Base-by-base conservation (phyloP, 2,113 vertebrate species). In the Hyperopisus bebe region DNA sequence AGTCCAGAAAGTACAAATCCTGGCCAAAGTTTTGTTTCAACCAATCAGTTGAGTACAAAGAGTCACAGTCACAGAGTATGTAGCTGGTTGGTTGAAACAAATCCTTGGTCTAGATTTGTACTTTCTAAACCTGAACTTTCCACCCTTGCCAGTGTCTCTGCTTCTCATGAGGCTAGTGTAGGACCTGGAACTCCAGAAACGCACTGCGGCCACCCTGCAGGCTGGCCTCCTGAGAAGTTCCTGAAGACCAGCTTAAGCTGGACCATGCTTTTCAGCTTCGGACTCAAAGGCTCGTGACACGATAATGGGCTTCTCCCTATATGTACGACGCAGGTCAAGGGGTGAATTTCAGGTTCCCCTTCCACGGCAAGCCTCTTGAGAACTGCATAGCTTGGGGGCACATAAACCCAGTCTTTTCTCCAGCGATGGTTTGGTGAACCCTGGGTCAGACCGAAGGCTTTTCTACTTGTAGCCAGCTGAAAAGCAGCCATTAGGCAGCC, bases 341-440 rank as follows among this genome's bases (percentile, higher is more conserved):
- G 83, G 21, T 50, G 24, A 50, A 46, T 55, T 13, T 39, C 17
- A 53, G 50, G n/a, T 55, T 17, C 48, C 5, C 85, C 13, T 35
- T 48, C 24, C 66, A 11, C 11, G 42, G 21, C 62, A 15, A 42
- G 58, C 62, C 87, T 35, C 87, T 48, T 70, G 87, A 74, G 55
- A 88, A 62, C 42, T 5, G 17, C 39, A n/a, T 66, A 42, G 55
- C 53, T n/a, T 66, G 1, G 35, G n/a, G 87, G 87, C 87, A 66
- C 55, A 66, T n/a, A 44, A 66, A 47, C 15, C 19, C 87, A 88
- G 48, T 62, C 55, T 66, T 46, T 88, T 44, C 55, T 21, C 51
- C 55, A 66, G 87, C 55, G 15, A 19, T 88, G 87, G 51, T 47
- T 5, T 44, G 87, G 55, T 87, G 86, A 87, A 87, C 86, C 48